Percentiles rank a stretch among this genome's conserved stretches.
These are phyloP conservation scores for Drosophila fuyamai DNA, from an alignment of 1,140 invertebrate species.

Conservation along the genomic window DNA sequence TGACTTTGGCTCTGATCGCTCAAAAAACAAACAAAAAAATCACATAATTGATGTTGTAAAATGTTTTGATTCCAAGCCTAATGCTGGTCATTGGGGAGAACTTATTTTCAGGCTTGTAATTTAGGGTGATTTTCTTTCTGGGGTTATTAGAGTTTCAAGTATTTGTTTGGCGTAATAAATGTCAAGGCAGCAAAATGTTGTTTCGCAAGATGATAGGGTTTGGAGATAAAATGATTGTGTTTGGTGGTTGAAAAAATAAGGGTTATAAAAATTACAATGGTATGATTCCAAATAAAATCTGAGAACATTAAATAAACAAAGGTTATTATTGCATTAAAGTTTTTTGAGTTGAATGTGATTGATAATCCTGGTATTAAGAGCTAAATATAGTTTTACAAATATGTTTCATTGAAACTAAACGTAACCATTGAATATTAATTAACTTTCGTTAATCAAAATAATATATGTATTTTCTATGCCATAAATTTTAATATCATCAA, in stretches of 20 bases:
- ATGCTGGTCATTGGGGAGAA: constrained; percentile 34
- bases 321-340: too few species aligned
- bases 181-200: constrained; percentile 26
- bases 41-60: constrained; percentile 38
- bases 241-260: constrained; percentile 17
- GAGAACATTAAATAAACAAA: constrained; percentile 1
- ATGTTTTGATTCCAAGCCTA: constrained; percentile 40
- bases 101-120: constrained; percentile 24
- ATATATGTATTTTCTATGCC: too few species aligned
- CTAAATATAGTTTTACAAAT: too few species aligned
- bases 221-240: constrained; percentile 10
- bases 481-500: neutral
- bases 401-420: too few species aligned
- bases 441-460: neutral
- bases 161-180: constrained; percentile 21
- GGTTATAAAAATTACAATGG: constrained; percentile 2
- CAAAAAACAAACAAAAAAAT: constrained; percentile 4
- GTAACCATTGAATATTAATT: neutral
- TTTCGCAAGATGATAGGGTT: constrained; percentile 3
- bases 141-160: constrained; percentile 31
- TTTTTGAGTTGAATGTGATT: neutral
- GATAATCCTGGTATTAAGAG: neutral
- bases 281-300: neutral
- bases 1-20: constrained; percentile 33
- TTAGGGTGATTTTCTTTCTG: constrained; percentile 28